phyloP scores from a whole-genome alignment of 1,140 invertebrate genomes.

The Tetramorium simillimum region DNA sequence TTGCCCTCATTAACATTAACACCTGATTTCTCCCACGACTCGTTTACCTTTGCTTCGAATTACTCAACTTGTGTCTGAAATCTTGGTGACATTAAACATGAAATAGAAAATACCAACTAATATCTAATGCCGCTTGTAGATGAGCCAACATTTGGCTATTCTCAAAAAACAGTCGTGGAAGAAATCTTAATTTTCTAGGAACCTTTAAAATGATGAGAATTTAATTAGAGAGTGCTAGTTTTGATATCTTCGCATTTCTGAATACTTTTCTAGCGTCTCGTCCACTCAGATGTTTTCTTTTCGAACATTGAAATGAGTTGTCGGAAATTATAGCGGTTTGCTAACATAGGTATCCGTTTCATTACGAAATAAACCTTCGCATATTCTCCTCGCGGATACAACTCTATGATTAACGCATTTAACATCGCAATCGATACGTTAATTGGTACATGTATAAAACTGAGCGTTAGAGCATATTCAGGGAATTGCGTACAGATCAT shows the following conservation, averaged over 20 bases:
- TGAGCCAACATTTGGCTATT: constrained; percentile 4
- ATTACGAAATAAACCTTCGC: background rate
- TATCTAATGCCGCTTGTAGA: background rate
- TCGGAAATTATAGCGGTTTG: background rate
- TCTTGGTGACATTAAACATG: background rate
- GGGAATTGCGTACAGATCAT: background rate
- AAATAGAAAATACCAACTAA: background rate
- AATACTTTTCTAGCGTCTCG: background rate
- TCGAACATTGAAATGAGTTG: background rate
- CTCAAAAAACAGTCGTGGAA: background rate
- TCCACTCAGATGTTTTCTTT: background rate
- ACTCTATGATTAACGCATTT: constrained; percentile 28
- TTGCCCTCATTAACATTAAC: constrained; percentile 28
- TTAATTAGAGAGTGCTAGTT: background rate
- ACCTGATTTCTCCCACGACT: constrained; percentile 42
- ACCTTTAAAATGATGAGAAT: background rate
- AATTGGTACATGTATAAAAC: background rate
- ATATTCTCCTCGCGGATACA: background rate
- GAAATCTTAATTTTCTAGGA: background rate
- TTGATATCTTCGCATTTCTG: constrained; percentile 15
- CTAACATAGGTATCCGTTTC: background rate
- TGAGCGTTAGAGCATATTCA: background rate
- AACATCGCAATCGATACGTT: background rate
- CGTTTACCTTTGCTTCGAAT: constrained; percentile 27
- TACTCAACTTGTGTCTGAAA: background rate